A percentile compares a stretch with the other conserved stretches of the same genome.
phyloP scores from a whole-genome alignment of 2,888 invertebrate genomes.

The Noctua comes region DNA sequence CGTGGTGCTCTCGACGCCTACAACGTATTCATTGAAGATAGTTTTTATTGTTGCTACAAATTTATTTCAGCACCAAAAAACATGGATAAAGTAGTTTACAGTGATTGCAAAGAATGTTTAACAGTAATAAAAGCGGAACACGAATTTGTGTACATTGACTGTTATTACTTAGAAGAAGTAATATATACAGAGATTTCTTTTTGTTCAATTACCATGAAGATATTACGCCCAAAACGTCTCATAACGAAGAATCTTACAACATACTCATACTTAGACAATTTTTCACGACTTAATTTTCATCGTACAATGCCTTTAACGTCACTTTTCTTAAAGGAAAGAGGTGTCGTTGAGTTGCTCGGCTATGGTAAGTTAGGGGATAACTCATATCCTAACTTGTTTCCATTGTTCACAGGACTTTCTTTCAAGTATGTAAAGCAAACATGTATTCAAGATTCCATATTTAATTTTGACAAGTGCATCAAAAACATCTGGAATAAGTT shows the following conservation, averaged over 20 bases:
- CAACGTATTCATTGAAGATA: conserved; percentile 41
- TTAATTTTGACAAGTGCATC: conserved; percentile 92
- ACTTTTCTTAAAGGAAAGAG: conserved; percentile 89
- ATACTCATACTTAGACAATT: conserved; percentile 95
- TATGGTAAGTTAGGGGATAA: conserved; percentile 98
- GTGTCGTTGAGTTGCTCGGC: conserved; percentile 94
- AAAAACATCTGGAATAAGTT: conserved; percentile 95
- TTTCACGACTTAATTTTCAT: conserved; percentile 95
- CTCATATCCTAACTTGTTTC: conserved; percentile 96
- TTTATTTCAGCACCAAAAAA: conserved; percentile 58
- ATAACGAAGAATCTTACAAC: conserved; percentile 83
- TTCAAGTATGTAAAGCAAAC: conserved; percentile 89
- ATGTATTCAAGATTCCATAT: conserved; percentile 89
- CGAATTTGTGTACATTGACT: conserved; percentile 82
- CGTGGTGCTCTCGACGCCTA: conserved; percentile 58
- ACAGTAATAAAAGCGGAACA: conserved; percentile 60
- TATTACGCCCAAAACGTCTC: background rate
- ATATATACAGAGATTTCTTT: conserved; percentile 70
- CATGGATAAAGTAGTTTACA: conserved; percentile 61
- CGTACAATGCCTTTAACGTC: conserved; percentile 94
- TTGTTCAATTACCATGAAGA: conserved; percentile 53
- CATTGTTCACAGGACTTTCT: conserved; percentile 93
- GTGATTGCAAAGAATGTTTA: conserved; percentile 65
- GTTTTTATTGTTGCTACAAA: conserved; percentile 70
- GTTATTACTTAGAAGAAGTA: conserved; percentile 89